Conservation (phyloP, 2,888 invertebrate genomes). For the Lagria hirta region DNA sequence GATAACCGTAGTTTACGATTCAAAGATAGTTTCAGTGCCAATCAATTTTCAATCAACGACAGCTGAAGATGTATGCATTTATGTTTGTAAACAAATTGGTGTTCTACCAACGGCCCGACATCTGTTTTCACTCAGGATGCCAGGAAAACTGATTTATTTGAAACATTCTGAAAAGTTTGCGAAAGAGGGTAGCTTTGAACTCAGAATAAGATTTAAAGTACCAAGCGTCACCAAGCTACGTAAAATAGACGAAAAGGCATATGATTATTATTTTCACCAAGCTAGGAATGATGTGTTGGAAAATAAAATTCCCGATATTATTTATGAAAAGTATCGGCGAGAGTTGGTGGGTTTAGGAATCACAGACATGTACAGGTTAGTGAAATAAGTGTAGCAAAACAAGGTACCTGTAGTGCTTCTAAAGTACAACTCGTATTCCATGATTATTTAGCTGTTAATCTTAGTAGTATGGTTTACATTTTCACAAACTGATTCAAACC, state of each 20-base stretch:
- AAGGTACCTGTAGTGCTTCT: too few species aligned
- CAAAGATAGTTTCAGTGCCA: slow-evolving; percentile 33
- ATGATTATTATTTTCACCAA: slow-evolving; percentile 85
- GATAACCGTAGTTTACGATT: slow-evolving; percentile 21
- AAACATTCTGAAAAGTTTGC: slow-evolving; percentile 63
- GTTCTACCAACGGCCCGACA: slow-evolving; percentile 78
- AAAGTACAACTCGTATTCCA: too few species aligned
- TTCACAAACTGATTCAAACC: too few species aligned
- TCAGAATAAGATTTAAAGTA: slow-evolving; percentile 79
- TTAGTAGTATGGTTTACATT: too few species aligned
- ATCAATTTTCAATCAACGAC: slow-evolving; percentile 46
- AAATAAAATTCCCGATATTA: slow-evolving; percentile 76
- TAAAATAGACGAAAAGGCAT: slow-evolving; percentile 72
- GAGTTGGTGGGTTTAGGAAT: slow-evolving; percentile 83
- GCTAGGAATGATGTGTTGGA: slow-evolving; percentile 78
- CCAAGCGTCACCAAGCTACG: slow-evolving; percentile 64
- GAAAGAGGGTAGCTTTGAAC: slow-evolving; percentile 60
- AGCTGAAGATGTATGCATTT: slow-evolving; percentile 71
- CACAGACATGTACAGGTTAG: slow-evolving; percentile 84
- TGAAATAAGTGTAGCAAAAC: too few species aligned
- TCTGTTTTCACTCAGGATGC: slow-evolving; percentile 73
- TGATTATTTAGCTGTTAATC: too few species aligned
- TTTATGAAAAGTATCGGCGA: slow-evolving; percentile 74
- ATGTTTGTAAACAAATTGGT: slow-evolving; percentile 68
- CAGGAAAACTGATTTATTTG: slow-evolving; percentile 67